Conservation (phyloP, 37 sponge, comb jelly and placozoan genomes). For the Bolinopsis microptera region DNA sequence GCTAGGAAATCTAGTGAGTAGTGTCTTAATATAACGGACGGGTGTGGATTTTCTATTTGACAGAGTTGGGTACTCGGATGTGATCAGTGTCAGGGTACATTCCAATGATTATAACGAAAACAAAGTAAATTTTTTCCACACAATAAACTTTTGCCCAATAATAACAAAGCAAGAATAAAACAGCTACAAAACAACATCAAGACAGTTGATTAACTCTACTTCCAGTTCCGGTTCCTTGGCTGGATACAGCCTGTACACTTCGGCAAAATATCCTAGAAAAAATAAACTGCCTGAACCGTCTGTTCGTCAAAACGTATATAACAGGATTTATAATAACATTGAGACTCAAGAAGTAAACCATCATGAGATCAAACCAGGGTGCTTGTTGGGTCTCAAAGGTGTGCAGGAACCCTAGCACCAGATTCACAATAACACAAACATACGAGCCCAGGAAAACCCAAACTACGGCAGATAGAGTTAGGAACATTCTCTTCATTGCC, state of each 20-base stretch:
- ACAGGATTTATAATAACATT: not conserved
- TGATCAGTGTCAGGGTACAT: no score
- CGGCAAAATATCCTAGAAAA: not conserved
- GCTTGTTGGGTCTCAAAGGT: not conserved
- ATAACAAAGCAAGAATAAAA: no score
- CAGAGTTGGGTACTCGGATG: no score
- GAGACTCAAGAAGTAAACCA: not conserved
- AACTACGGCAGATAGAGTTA: not conserved
- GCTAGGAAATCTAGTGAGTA: slow-evolving; percentile 41
- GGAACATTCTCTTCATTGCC: not conserved
- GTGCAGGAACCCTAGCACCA: not conserved
- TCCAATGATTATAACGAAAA: no score
- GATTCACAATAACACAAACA: not conserved
- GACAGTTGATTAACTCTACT: no score
- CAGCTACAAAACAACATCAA: no score
- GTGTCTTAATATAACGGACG: no score
- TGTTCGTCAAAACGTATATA: not conserved
- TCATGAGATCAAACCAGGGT: not conserved
- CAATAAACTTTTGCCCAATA: no score
- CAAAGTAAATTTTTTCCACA: no score
- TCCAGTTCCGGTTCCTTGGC: not conserved
- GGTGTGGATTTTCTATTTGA: no score
- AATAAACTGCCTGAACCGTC: not conserved
- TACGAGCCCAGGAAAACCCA: not conserved
- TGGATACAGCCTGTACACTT: not conserved